Evolutionary conservation across 2,113 vertebrate species (phyloP), one percentile per base, ranked within the genome.

Genomic region (Peucedramus taeniatus): DNA sequence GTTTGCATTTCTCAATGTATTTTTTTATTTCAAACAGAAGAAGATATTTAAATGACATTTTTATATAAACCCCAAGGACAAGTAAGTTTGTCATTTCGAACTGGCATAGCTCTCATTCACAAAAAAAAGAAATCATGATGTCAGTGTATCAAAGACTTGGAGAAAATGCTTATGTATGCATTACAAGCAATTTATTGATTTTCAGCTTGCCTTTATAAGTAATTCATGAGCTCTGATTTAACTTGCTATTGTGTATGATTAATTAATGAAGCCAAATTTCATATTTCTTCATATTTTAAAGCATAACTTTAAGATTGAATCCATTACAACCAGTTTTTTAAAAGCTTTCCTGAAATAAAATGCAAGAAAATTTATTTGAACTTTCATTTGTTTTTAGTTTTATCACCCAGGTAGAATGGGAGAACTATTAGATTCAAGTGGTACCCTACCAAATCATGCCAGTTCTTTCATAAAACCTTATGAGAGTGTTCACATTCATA

Each of bases 211-310:
- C 16, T 66, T 89, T 76, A 24, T 65, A 83, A 84, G n/a, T 92
- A 93, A 95, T 91, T 95, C 11, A 85, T 81, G 53, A 65, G 50
- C 27, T 84, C 86, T 96, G 56, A 66, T 80, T 89, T 95, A 4
- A 61, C 50, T 89, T 90, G 47, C 56, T 81, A 96, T 94, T 89
- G 44, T 20, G 5, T 88, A 39, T 61, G 35, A 89, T 15, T 93
- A 83, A 90, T 82, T 86, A 9, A 87, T 69, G 13, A 92, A 70
- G 16, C 21, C 33, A 93, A 70, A 76, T 83, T 91, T 94, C 33
- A 37, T 54, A 49, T 56, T 63, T 60, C 7, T 69, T 89, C 47
- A n/a, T n/a, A n/a, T n/a, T n/a, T n/a, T n/a, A n/a, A 15, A 7
- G 50, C 11, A 87, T 66, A 83, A 71, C 11, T 71, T 85, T 59